A percentile compares a stretch with the other conserved stretches of the same genome.
phyloP scores from a whole-genome alignment of 2,888 invertebrate species.

The Disparrhopalites patrizii region DNA sequence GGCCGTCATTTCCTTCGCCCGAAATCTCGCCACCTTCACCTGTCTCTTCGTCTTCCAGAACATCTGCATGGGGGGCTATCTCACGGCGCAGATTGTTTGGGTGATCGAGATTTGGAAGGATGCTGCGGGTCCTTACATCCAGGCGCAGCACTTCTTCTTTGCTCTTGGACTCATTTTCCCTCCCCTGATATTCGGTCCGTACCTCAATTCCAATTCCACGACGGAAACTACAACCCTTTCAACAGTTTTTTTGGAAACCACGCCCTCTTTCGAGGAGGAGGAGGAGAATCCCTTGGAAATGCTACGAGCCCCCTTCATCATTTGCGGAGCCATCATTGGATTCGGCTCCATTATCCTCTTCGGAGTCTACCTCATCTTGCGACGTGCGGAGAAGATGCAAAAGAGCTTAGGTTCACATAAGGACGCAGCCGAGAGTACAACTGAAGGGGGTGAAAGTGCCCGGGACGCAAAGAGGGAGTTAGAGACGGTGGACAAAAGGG shows the following conservation, averaged over 20 bases:
- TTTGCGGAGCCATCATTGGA: slow-evolving; percentile 9
- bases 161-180: slow-evolving; percentile 31
- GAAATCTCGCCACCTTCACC: slow-evolving; percentile 25
- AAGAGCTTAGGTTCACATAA: too few species aligned
- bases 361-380: neutral
- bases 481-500: too few species aligned
- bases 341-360: slow-evolving; percentile 16
- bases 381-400: too few species aligned
- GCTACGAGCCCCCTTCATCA: neutral
- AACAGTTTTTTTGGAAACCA: too few species aligned
- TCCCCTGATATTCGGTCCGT: slow-evolving; percentile 33
- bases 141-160: slow-evolving; percentile 38
- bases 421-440: too few species aligned
- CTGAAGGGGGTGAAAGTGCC: too few species aligned
- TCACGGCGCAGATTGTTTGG: slow-evolving; percentile 41
- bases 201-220: slow-evolving; percentile 2
- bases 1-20: slow-evolving; percentile 20
- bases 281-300: neutral
- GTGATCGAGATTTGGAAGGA: slow-evolving; percentile 40
- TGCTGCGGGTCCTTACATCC: slow-evolving; percentile 32
- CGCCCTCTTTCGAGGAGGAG: too few species aligned
- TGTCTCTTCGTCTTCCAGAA: slow-evolving; percentile 24
- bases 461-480: too few species aligned
- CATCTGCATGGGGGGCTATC: slow-evolving; percentile 29
- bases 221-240: neutral